Base-by-base conservation (phyloP, 2,888 invertebrate species). In the Hyles lineata region DNA sequence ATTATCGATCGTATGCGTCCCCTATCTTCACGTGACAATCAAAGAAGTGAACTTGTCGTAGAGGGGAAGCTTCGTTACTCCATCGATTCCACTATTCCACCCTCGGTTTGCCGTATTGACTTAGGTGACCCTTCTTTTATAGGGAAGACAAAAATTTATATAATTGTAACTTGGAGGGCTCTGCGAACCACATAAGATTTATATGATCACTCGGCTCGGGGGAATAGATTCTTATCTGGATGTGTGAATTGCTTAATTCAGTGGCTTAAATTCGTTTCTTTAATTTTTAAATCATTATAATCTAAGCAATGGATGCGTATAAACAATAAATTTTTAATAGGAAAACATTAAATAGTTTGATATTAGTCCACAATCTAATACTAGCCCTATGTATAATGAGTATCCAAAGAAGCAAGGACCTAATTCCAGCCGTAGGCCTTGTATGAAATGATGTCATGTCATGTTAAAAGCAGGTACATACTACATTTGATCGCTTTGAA, bases 1-100 rank as follows among this genome's bases (percentile, higher is more conserved):
- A 67, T 23, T 21, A 43, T 23, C 50, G 50, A 43, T 50, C 32
- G 19, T 15, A 32, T 55, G 32, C 35, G 32, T 67, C 35, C 67
- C 35, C 50, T 73, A 52, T 70, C 62, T 73, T 29, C 70, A 62
- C 8, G 35, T 86, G 85, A 89, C 87, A 89, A 87, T 88, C 86
- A 85, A 82, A 82, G 79, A 83, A 76, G 83, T 81, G 84, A 80
- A 81, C 83, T 80, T 79, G 81, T 79, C 73, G 73, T 62, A 74
- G 78, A 83, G 83, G 86, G 83, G 87, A 78, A 80, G 75, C 76
- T 81, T 82, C 81, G 81, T 83, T 80, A 76, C 80, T 79, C 84
- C 86, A 92, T 92, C 92, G 92, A 92, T 92, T 78, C 75, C 75
- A 77, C 77, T 84, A 84, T 87, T 78, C 81, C 86, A 87, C 90